phyloP scores from a whole-genome alignment of 2,888 invertebrate genomes.

The Himalopsyche anomala region DNA sequence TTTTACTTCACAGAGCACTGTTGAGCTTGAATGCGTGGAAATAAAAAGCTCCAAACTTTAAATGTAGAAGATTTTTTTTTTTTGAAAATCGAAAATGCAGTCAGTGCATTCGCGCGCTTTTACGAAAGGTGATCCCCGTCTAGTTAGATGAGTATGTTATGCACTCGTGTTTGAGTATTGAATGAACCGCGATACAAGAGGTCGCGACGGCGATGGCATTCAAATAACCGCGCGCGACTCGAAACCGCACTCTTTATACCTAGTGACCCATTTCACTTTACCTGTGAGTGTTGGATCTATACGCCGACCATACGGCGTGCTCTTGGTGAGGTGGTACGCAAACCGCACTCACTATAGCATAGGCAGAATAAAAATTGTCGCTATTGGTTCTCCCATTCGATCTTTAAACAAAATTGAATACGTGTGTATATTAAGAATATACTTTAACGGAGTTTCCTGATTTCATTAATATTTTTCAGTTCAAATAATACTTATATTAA shows the following conservation, averaged over 20 bases:
- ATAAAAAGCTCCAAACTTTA: not conserved
- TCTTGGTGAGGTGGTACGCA: not conserved
- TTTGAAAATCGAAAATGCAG: not conserved
- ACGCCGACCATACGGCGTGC: constrained; percentile 48
- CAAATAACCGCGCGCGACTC: constrained; percentile 51
- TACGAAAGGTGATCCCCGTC: not conserved
- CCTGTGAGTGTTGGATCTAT: constrained; percentile 43
- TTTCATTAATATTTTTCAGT: too few relatives aligned
- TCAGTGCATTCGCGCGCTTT: constrained; percentile 5
- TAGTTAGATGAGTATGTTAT: not conserved
- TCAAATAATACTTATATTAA: too few relatives aligned
- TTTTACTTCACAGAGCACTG: not conserved
- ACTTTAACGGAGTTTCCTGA: too few relatives aligned
- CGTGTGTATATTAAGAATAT: too few relatives aligned
- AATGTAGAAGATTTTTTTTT: not conserved
- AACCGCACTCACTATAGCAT: constrained; percentile 45
- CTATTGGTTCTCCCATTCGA: not conserved
- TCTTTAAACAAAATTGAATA: too few relatives aligned
- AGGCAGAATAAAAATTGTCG: not conserved
- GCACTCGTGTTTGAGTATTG: constrained; percentile 21
- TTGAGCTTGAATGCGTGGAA: not conserved
- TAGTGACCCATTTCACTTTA: constrained; percentile 62
- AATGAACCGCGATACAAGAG: constrained; percentile 33
- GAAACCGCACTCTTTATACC: constrained; percentile 57
- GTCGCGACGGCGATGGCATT: constrained; percentile 36